Evolutionary conservation across 1,140 invertebrate species (phyloP), one percentile per base, ranked within the genome.

Genomic region (Drosophila lini): DNA sequence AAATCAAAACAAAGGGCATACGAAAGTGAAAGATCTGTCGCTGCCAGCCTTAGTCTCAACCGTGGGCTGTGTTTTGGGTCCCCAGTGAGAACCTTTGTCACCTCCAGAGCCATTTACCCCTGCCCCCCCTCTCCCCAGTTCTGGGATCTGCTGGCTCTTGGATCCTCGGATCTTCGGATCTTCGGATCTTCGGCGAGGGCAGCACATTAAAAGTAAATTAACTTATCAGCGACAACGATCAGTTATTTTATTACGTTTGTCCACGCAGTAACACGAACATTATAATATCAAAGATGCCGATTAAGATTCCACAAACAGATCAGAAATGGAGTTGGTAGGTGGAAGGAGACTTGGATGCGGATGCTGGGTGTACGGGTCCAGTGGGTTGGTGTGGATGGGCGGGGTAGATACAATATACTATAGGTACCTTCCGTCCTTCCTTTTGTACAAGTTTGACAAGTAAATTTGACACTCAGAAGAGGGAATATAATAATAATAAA

Each of bases 211-310:
- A 91, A 91, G 89, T 91, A 91, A 91, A 91, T 91, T 91, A 91
- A 91, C 89, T 91, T 91, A 91, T 91, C 89, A 91, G 89, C 89
- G 79, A 91, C 89, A 91, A 91, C 83, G 89, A 91, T 91, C 89
- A 89, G 89, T 91, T 91, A 91, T 91, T 91, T 91, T 91, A 91
- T 91, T 91, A 91, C 89, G 89, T 88, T 91, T 91, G 89, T 91
- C 89, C 89, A 91, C 89, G 84, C 83, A 88, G 89, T 81, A 91
- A 91, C 89, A 91, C 89, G 89, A 91, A 91, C 89, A 91, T 91
- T 91, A 91, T 91, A 91, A 91, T 91, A 89, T 91, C 89, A 91
- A 91, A 91, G 84, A 89, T 89, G 85, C 84, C 84, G 84, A 89
- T 89, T 90, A 89, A 90, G 83, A 88, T 88, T 88, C 84, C 53